A percentile compares a stretch with the other conserved stretches of the same genome.
phyloP scores from a whole-genome alignment of 2,888 invertebrate genomes.

The Troides helena region DNA sequence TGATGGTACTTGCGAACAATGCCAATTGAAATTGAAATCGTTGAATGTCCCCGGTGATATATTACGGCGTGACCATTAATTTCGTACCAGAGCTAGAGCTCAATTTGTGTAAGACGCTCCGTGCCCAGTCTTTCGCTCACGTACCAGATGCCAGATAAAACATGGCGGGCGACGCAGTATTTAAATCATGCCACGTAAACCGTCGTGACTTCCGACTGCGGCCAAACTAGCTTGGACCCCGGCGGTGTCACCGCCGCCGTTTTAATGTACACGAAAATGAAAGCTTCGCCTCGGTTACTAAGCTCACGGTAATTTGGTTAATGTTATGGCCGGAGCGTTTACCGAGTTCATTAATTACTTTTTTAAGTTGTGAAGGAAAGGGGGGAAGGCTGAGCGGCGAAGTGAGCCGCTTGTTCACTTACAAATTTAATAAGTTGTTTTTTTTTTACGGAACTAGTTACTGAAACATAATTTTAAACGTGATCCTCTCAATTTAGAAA shows the following conservation, averaged over 20 bases:
- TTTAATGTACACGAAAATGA: conserved; percentile 23
- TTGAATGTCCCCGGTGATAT: neutral
- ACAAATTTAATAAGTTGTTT: conserved; percentile 17
- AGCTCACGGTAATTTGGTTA: conserved; percentile 43
- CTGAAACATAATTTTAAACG: neutral
- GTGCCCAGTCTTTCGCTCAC: conserved; percentile 59
- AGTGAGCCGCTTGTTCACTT: conserved; percentile 23
- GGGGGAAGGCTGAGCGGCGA: conserved; percentile 39
- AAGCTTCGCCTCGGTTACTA: conserved; percentile 35
- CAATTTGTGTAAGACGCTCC: conserved; percentile 46
- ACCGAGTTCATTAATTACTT: conserved; percentile 66
- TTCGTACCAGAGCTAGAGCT: conserved; percentile 40
- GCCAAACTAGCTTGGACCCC: conserved; percentile 46
- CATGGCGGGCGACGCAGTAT: conserved; percentile 59
- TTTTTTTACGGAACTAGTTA: conserved; percentile 8
- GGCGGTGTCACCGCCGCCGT: conserved; percentile 20
- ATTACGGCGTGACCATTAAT: conserved; percentile 30
- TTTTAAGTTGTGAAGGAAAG: conserved; percentile 56
- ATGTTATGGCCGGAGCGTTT: conserved; percentile 41
- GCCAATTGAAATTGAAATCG: conserved; percentile 7
- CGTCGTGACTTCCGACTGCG: conserved; percentile 49
- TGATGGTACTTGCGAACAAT: neutral
- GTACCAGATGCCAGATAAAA: conserved; percentile 70
- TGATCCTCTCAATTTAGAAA: no score
- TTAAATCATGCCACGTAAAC: conserved; percentile 61